Conservation (phyloP, 2,888 invertebrate genomes). For the Dynastes hyllus region DNA sequence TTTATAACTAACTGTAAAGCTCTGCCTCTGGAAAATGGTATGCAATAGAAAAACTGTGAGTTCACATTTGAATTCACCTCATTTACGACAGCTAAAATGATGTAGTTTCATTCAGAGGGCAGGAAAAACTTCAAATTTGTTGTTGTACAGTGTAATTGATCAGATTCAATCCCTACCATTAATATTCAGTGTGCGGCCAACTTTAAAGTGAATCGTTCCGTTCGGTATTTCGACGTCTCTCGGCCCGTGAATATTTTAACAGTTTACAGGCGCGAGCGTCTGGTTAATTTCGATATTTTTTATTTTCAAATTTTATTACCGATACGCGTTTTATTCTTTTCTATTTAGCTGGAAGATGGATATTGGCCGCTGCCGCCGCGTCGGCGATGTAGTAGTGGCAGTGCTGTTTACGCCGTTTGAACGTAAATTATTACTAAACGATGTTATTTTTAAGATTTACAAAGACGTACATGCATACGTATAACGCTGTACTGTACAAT, state of each 20-base stretch:
- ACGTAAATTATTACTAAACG: conserved; percentile 48
- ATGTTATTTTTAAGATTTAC: conserved; percentile 50
- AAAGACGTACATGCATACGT: conserved; percentile 33
- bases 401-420: conserved; percentile 44
- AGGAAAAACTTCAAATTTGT: no score
- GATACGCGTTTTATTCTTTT: conserved; percentile 21
- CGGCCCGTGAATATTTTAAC: conserved; percentile 41
- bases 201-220: no score
- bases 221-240: conserved; percentile 19
- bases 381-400: not conserved
- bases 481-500: no score
- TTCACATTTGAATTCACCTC: no score
- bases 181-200: no score
- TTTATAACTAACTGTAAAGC: no score
- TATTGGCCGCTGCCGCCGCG: conserved; percentile 1
- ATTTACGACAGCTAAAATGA: no score
- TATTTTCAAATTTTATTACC: conserved; percentile 51
- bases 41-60: no score
- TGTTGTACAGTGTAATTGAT: no score
- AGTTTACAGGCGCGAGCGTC: conserved; percentile 41
- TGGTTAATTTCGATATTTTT: conserved; percentile 53
- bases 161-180: no score
- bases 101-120: no score
- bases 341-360: conserved; percentile 36
- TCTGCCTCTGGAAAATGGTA: no score